A percentile compares a stretch with the other conserved stretches of the same genome.
phyloP scores from a whole-genome alignment of 1,140 invertebrate genomes.

The Diabrotica virgifera region DNA sequence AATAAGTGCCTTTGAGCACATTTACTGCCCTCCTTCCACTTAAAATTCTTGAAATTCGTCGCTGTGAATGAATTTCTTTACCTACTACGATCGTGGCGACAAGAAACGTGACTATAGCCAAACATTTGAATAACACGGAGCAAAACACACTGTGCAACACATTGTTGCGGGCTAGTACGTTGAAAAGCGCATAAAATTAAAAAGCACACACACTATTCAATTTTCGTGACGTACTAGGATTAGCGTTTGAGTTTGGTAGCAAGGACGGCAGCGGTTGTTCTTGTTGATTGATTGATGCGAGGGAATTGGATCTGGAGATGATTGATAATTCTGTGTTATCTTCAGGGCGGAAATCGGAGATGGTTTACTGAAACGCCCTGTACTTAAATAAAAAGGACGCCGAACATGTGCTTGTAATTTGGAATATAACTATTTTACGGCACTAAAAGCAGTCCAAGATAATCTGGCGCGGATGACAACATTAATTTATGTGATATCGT shows the following conservation, averaged over 20 bases:
- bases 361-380: neutral
- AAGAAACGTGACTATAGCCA: neutral
- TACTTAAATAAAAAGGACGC: too few species aligned
- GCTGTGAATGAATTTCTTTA: neutral
- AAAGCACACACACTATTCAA: too few species aligned
- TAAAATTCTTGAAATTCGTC: slow-evolving; percentile 1
- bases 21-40: slow-evolving; percentile 1
- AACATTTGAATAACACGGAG: neutral
- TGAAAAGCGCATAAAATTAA: neutral
- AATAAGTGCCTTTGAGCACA: neutral
- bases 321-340: slow-evolving; percentile 1
- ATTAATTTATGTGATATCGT: too few species aligned
- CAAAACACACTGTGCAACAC: neutral
- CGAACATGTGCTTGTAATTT: too few species aligned
- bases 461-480: too few species aligned
- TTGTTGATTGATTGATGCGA: neutral
- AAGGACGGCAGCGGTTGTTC: neutral
- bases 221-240: neutral
- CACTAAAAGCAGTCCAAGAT: too few species aligned
- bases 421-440: too few species aligned
- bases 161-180: neutral
- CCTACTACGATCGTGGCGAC: neutral
- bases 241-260: neutral
- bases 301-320: neutral
- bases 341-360: neutral